Base-by-base conservation (phyloP, 2,888 invertebrate genomes). In the Alviniconcha strummeri region DNA sequence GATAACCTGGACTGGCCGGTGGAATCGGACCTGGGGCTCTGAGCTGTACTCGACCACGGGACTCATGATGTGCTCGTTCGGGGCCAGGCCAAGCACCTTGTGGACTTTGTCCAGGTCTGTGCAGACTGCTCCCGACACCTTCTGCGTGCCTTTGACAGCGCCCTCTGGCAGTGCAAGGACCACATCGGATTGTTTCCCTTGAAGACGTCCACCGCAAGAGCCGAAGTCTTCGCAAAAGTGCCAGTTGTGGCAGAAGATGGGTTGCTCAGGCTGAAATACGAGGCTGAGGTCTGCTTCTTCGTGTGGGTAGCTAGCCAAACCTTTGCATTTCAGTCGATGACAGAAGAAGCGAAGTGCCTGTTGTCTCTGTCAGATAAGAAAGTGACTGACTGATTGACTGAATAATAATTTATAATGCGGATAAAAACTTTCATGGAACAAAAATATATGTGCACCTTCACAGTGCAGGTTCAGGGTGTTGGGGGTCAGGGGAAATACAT, bases 181-280 rank as follows among this genome's bases (percentile, higher is more conserved):
- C 71, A 71, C 71, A 8, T n/a, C 4, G 71, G 71, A 71, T 71
- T 71, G 71, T 71, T n/a, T 4, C 71, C 71, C 71, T 71, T 71
- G 71, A 17, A 71, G 17, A 19, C 15, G 17, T 71, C n/a, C n/a
- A 19, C 71, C 71, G n/a, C n/a, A 71, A n/a, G 71, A 8, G 71
- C 7, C 17, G n/a, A 71, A 6, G 71, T 17, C 19, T n/a, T 71
- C 7, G n/a, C n/a, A n/a, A 19, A 71, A 71, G 4, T 71, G 71
- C 71, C 71, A 71, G 17, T 71, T 71, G 71, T 4, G 19, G 71
- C 71, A 19, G n/a, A 71, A 71, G 71, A 71, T 71, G n/a, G 71
- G 71, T n/a, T 6, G 71, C 4, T 13, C 60, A 13, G 7, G 8
- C 13, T 60, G 8, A 7, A 60, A 7, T 7, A 60, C 60, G 60